Conservation (phyloP, 2,888 invertebrate genomes). For the Drosophila nr. perissopoda region DNA sequence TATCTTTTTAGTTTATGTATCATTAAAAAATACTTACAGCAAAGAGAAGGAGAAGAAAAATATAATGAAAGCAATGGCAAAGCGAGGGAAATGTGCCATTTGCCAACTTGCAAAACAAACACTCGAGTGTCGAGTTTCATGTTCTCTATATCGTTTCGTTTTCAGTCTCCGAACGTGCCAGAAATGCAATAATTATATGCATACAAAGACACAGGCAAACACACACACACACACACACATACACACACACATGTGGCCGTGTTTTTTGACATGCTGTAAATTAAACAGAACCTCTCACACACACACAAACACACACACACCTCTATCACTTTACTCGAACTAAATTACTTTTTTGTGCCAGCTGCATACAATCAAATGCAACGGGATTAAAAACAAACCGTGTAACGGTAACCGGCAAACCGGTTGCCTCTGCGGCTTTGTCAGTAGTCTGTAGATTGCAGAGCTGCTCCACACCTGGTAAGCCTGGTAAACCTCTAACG, state of each 20-base stretch:
- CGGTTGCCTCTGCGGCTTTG: constrained; percentile 43
- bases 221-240: constrained; percentile 38
- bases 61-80: constrained; percentile 59
- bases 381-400: constrained; percentile 75
- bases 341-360: constrained; percentile 74
- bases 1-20: constrained; percentile 80
- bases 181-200: constrained; percentile 81
- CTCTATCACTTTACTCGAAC: constrained; percentile 49
- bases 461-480: constrained; percentile 55
- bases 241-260: constrained; percentile 34
- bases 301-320: constrained; percentile 24
- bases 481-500: constrained; percentile 67
- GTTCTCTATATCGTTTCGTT: constrained; percentile 36
- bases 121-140: constrained; percentile 42
- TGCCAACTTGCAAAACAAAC: constrained; percentile 70
- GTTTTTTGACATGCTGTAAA: constrained; percentile 80
- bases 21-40: constrained; percentile 78
- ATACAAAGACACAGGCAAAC: constrained; percentile 58
- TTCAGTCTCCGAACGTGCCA: constrained; percentile 71
- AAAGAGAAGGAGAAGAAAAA: constrained; percentile 31
- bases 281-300: constrained; percentile 64
- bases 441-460: constrained; percentile 34
- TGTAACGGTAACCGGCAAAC: constrained; percentile 58
- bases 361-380: constrained; percentile 79
- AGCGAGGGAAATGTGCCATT: constrained; percentile 75